Base-by-base conservation (phyloP, 2,113 vertebrate genomes). In the Tamias sibiricus region DNA sequence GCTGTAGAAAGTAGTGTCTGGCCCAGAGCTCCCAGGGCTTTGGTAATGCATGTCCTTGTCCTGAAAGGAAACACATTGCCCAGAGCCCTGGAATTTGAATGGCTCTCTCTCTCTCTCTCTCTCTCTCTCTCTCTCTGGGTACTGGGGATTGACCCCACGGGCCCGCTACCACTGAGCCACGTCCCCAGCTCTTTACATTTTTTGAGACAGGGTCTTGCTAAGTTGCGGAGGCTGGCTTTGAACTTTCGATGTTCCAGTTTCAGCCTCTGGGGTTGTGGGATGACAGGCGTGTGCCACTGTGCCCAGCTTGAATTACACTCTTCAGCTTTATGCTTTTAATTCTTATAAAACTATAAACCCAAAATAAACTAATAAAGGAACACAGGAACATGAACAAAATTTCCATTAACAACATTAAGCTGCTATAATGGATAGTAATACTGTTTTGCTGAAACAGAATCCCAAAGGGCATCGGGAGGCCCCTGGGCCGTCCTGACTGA, bases 341-440 rank as follows among this genome's bases (percentile, higher is more conserved):
- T 83, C 35, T 69, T 75, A 11, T 40, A 26, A 71, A 69, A 79
- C 49, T 44, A 85, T 42, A 83, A 88, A 32, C n/a, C 62, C 22
- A 4, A 93, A 93, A 91, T n/a, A 59, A 79, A 79, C 32, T 10
- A 92, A 92, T 79, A 37, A 57, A 37, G 66, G 68, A 80, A 64
- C 32, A 44, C 14, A 37, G 66, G 68, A 80, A 64, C 32, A 44
- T 10, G 49, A 76, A 79, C 35, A 47, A 22, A 79, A 82, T 72
- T 91, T 82, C n/a, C 47, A 74, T 40, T 4, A 72, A 62, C 10
- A 17, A 16, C 47, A 42, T 37, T 19, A n/a, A 17, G 35, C 57
- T 86, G 44, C 32, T 12, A 13, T 2, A 35, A 75, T 24, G 24
- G 64, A 8, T 62, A 49, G 83, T 8, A 62, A 62, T 26, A 1